Conservation (phyloP, 2,797 vertebrate species). For the Calcarius lapponicus region DNA sequence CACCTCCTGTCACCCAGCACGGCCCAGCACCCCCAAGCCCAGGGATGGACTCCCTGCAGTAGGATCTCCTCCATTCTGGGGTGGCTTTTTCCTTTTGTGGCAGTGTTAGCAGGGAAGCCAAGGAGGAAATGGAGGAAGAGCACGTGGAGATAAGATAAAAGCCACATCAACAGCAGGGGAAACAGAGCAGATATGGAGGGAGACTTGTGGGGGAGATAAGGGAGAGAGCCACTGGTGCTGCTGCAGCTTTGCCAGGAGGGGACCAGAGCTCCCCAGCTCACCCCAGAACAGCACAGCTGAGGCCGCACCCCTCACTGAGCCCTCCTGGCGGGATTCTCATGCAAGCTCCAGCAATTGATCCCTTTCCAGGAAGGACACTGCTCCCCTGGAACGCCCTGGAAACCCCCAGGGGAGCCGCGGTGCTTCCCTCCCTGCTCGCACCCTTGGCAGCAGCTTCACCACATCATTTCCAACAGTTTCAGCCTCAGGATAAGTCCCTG, state of each 20-base stretch:
- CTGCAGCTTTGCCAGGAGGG: background rate
- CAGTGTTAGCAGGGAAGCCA: background rate
- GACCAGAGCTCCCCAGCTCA: background rate
- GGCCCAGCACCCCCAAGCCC: background rate
- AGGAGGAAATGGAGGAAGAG: constrained; percentile 35
- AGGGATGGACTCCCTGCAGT: accelerated
- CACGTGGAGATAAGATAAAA: constrained; percentile 18
- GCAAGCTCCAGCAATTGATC: background rate
- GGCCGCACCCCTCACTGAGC: background rate
- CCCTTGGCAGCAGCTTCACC: background rate
- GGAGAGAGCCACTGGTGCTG: accelerated
- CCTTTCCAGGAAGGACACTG: background rate
- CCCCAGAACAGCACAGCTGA: background rate
- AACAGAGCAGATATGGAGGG: background rate
- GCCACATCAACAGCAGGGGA: background rate
- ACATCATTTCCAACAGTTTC: background rate
- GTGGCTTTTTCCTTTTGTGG: background rate
- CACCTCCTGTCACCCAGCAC: too few species aligned
- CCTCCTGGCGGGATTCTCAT: background rate
- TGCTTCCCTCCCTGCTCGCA: background rate
- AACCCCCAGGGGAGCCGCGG: background rate
- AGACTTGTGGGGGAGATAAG: background rate
- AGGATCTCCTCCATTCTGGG: background rate
- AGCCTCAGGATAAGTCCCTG: background rate
- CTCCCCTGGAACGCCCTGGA: background rate